These are phyloP conservation scores for Podocnemis expansa DNA, from an alignment of 2,113 vertebrate genomes.

Conservation along the genomic window DNA sequence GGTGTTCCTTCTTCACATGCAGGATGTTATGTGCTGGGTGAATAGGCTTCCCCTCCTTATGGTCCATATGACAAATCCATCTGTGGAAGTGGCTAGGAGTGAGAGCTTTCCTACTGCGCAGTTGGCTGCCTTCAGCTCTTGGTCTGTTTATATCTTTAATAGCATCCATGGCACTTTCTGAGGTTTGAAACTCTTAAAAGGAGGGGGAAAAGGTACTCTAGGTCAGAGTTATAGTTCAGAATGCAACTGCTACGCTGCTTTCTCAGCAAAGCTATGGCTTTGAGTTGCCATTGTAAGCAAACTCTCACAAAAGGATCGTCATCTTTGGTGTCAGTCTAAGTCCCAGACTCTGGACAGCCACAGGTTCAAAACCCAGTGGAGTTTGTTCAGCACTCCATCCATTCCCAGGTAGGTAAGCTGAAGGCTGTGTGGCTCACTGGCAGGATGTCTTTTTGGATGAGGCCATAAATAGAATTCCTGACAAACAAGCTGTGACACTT, in stretches of 20 bases:
- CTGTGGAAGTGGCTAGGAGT: constrained; percentile 81
- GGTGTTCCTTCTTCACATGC: neutral
- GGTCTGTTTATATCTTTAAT: constrained; percentile 63
- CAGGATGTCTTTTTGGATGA: neutral
- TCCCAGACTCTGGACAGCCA: neutral
- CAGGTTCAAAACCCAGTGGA: neutral
- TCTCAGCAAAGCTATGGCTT: neutral
- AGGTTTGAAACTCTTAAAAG: constrained; percentile 82
- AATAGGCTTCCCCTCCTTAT: neutral
- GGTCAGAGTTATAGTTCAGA: neutral
- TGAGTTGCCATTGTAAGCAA: neutral
- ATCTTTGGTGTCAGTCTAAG: neutral
- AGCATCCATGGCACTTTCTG: constrained; percentile 68
- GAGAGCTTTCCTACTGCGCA: constrained; percentile 77
- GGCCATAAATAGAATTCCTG: neutral
- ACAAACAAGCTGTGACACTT: neutral
- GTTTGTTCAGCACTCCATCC: rapidly evolving
- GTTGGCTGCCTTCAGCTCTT: constrained; percentile 27
- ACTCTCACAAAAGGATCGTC: neutral
- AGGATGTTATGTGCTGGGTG: neutral
- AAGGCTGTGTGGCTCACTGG: neutral
- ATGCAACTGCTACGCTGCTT: neutral
- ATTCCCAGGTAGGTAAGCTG: neutral
- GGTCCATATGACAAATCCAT: constrained; percentile 74
- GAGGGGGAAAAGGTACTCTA: neutral